Conservation (phyloP, 2,113 vertebrate genomes). For the Atlantisia rogersi region DNA sequence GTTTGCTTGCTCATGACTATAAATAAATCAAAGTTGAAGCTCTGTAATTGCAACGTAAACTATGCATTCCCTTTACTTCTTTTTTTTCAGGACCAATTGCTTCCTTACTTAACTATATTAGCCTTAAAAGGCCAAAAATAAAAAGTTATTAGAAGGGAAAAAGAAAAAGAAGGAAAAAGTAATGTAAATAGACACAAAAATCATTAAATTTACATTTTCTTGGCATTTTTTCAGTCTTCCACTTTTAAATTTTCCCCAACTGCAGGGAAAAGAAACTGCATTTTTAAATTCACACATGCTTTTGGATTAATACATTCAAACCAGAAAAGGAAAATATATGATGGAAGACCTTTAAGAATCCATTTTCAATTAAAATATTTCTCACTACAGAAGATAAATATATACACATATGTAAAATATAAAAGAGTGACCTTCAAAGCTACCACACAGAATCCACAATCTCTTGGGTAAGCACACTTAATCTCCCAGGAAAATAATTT, state of each 20-base stretch:
- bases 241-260: background rate
- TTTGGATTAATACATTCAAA: background rate
- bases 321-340: background rate
- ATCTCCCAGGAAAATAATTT: background rate
- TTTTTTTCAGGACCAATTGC: background rate
- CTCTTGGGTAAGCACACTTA: background rate
- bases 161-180: background rate
- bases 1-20: background rate
- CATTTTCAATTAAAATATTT: background rate
- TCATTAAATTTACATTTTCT: background rate
- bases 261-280: rapidly evolving
- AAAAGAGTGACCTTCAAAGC: background rate
- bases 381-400: background rate
- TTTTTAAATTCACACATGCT: background rate
- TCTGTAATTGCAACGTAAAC: background rate
- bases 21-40: background rate
- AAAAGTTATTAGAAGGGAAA: background rate
- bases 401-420: background rate
- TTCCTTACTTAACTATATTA: background rate
- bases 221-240: background rate
- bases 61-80: background rate
- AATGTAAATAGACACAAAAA: background rate
- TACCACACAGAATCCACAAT: background rate
- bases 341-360: background rate
- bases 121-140: background rate